phyloP scores from a whole-genome alignment of 2,797 vertebrate genomes.

The Semaprochilodus insignis region DNA sequence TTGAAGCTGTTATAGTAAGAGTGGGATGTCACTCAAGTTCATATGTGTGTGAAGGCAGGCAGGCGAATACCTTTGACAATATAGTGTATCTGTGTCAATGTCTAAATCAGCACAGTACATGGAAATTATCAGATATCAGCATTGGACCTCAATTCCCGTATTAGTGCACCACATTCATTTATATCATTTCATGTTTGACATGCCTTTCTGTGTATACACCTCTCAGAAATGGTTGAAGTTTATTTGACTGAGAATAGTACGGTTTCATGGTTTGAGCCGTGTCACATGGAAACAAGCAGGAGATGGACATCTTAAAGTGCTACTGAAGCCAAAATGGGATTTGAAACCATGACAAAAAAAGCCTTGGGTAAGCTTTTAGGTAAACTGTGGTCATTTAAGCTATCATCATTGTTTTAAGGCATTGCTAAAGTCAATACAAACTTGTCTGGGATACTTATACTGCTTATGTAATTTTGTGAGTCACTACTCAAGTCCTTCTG shows the following conservation, averaged over 20 bases:
- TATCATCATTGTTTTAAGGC: neutral
- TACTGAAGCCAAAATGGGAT: slow-evolving; percentile 16
- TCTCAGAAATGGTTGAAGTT: no score
- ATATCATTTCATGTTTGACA: no score
- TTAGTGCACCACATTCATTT: no score
- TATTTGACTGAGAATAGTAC: neutral
- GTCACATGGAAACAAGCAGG: slow-evolving; percentile 9
- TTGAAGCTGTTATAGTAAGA: no score
- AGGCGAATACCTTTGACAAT: no score
- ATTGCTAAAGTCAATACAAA: neutral
- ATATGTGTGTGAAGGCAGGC: no score
- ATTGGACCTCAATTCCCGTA: no score
- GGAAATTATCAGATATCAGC: no score
- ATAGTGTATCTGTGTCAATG: no score
- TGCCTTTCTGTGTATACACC: no score
- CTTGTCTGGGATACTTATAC: neutral
- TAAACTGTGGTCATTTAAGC: neutral
- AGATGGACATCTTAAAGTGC: slow-evolving; percentile 9
- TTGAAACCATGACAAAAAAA: neutral
- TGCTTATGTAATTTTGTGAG: neutral
- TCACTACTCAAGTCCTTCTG: neutral
- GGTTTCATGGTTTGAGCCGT: neutral
- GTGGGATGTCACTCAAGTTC: no score
- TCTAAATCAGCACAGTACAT: no score
- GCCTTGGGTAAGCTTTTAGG: neutral